Evolutionary conservation across 2,797 vertebrate species (phyloP).

Genomic region (Cygnus olor): DNA sequence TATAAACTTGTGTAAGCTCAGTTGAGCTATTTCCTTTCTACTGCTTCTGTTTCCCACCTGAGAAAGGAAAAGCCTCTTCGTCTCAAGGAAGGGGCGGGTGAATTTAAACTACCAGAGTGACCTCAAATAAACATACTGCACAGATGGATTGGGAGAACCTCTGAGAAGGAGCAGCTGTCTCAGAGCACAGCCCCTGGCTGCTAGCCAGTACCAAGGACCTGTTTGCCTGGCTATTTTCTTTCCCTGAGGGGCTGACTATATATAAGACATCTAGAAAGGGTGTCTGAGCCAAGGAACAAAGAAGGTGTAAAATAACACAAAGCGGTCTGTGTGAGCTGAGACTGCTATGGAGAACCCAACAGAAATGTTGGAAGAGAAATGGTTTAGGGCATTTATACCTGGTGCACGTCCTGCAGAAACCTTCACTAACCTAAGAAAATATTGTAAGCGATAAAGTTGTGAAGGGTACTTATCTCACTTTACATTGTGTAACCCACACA

Average conservation of each 20-base stretch:
- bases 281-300: neutral
- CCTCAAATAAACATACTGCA: neutral
- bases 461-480: neutral
- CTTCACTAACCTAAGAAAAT: accelerated
- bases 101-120: neutral
- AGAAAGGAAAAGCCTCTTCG: neutral
- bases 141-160: neutral
- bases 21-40: neutral
- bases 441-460: neutral
- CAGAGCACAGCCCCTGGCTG: neutral
- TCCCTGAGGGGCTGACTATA: neutral
- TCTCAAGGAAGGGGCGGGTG: neutral
- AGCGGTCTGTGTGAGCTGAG: neutral
- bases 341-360: accelerated
- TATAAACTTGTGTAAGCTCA: neutral
- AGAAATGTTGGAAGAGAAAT: neutral
- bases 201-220: neutral
- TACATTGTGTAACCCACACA: too few species aligned
- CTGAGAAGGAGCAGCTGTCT: neutral
- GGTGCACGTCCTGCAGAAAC: neutral
- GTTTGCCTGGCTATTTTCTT: neutral
- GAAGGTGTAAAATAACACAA: neutral
- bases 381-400: accelerated
- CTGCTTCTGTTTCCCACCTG: neutral
- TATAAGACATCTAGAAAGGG: neutral